Evolutionary conservation across 2,888 invertebrate genomes (phyloP).

Genomic region (Habrosyne pyritoides): DNA sequence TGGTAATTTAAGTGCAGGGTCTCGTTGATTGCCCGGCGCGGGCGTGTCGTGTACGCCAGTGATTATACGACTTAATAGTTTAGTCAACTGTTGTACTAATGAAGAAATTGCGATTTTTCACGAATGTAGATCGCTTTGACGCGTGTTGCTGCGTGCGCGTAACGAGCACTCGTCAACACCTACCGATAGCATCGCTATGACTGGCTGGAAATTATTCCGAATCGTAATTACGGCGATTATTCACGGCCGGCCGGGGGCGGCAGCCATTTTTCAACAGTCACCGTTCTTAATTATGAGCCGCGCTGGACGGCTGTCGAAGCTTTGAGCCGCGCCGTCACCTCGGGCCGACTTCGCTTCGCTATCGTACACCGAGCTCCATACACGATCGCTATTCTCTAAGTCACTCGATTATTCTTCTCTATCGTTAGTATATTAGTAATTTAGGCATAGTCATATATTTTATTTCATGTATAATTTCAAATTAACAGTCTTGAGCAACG

Average conservation of each 20-base stretch:
- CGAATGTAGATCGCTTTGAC: conserved; percentile 43
- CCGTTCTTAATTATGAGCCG: conserved; percentile 84
- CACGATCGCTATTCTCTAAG: conserved; percentile 24
- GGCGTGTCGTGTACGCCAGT: conserved; percentile 17
- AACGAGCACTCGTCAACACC: conserved; percentile 82
- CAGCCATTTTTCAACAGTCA: conserved; percentile 84
- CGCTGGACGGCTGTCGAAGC: conserved; percentile 82
- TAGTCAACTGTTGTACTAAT: conserved; percentile 28
- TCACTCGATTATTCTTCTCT: conserved; percentile 15
- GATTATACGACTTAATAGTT: conserved; percentile 19
- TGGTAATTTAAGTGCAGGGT: conserved; percentile 1
- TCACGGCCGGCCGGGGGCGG: conserved; percentile 84
- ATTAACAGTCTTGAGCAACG: too few species aligned
- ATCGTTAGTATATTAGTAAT: too few species aligned
- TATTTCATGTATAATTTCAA: too few species aligned
- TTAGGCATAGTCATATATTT: too few species aligned
- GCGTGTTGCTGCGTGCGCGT: conserved; percentile 70
- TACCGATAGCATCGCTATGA: conserved; percentile 83
- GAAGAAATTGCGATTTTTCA: conserved; percentile 70
- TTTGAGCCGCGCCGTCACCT: conserved; percentile 82
- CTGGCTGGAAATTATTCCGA: conserved; percentile 84
- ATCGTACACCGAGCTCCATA: conserved; percentile 50
- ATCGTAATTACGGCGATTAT: conserved; percentile 84
- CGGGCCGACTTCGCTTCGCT: conserved; percentile 69
- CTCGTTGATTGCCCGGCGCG: not conserved